A percentile compares a stretch with the other conserved stretches of the same genome.
Conservation (phyloP, 2,888 invertebrate genomes). For the Ctena decussata region DNA sequence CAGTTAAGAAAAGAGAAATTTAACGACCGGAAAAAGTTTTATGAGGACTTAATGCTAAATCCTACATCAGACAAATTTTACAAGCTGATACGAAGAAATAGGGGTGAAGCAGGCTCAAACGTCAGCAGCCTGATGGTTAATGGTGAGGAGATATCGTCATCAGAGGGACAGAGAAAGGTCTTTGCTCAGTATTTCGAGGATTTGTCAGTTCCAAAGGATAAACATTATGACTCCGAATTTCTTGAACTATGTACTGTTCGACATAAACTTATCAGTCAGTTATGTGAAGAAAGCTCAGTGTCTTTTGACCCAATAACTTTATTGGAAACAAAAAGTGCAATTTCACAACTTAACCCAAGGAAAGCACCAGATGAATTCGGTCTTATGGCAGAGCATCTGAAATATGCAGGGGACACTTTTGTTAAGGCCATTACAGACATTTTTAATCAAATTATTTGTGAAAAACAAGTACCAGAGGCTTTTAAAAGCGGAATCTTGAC, state of each 20-base stretch:
- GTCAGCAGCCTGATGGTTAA: not conserved
- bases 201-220: not conserved
- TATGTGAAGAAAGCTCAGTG: not conserved
- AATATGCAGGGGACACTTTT: not conserved
- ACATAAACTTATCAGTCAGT: not conserved
- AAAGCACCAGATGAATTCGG: not conserved
- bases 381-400: not conserved
- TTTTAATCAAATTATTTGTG: not conserved
- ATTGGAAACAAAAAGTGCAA: not conserved
- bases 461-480: not conserved
- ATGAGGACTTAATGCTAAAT: not conserved
- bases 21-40: not conserved
- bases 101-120: not conserved
- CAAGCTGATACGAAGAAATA: not conserved
- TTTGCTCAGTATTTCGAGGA: not conserved
- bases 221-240: not conserved
- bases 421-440: not conserved
- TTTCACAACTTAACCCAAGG: not conserved
- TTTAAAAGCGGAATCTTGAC: not conserved
- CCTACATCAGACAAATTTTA: not conserved
- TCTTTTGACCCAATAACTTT: not conserved
- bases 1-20: not conserved
- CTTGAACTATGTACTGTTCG: not conserved
- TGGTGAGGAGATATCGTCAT: not conserved
- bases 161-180: not conserved